A percentile compares a stretch with the other conserved stretches of the same genome.
Conservation (phyloP, 2,113 vertebrate species). For the Toxotes jaculatrix region DNA sequence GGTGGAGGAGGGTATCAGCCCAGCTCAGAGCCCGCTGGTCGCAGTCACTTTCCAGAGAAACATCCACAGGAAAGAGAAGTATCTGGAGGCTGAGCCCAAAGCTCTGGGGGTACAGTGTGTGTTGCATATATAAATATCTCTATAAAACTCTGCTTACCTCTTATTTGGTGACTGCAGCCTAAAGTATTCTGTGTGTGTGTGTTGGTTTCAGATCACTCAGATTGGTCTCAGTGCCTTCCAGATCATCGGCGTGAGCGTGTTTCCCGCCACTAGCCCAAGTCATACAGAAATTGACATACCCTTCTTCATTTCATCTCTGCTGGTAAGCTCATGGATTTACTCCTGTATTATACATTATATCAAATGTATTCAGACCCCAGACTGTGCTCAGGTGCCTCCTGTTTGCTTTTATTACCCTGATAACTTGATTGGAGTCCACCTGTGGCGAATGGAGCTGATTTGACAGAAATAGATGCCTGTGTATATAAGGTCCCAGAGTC, state of each 20-base stretch:
- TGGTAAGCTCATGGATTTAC: constrained; percentile 64
- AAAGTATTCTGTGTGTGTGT: neutral
- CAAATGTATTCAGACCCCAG: no score
- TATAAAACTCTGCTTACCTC: neutral
- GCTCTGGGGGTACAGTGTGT: constrained; percentile 76
- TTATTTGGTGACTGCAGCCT: no score
- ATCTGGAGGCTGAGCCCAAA: constrained; percentile 83
- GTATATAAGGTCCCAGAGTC: no score
- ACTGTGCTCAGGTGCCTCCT: no score
- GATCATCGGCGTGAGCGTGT: constrained; percentile 24
- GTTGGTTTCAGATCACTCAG: constrained; percentile 74
- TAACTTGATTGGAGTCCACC: no score
- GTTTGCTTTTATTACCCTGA: no score
- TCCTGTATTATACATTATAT: neutral
- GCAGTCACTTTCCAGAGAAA: constrained; percentile 77
- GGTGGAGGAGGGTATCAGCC: constrained; percentile 8
- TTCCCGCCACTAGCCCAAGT: neutral
- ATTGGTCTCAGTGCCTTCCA: constrained; percentile 72
- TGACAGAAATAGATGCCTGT: no score
- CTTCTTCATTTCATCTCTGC: constrained; percentile 24
- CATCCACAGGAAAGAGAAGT: constrained; percentile 72
- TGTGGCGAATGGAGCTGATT: no score
- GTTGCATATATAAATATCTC: neutral
- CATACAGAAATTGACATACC: accelerated
- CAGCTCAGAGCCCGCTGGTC: constrained; percentile 62